Percentiles rank a stretch among this genome's conserved stretches.
phyloP scores from a whole-genome alignment of 1,140 invertebrate genomes.

The Contarinia nasturtii region DNA sequence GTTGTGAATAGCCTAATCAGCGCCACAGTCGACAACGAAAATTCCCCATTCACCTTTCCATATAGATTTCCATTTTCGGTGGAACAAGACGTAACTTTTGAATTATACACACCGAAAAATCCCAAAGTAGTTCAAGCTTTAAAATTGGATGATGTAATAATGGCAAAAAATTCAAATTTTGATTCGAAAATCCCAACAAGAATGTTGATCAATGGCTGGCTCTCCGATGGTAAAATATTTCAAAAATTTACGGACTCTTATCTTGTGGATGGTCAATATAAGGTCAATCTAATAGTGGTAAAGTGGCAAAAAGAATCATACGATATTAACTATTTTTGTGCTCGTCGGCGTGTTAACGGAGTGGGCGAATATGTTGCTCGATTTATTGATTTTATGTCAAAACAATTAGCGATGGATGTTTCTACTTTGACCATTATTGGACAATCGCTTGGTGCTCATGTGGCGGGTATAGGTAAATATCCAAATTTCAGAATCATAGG shows the following conservation, averaged over 20 bases:
- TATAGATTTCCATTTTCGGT: no score
- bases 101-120: conserved; percentile 7
- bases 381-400: conserved; percentile 22
- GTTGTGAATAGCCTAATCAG: no score
- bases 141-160: not conserved
- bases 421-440: conserved; percentile 20
- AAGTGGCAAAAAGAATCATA: conserved; percentile 38
- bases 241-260: conserved; percentile 25
- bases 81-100: no score
- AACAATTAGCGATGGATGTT: conserved; percentile 13
- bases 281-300: conserved; percentile 37
- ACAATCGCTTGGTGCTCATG: conserved; percentile 24
- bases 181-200: conserved; percentile 7
- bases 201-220: conserved; percentile 20
- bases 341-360: conserved; percentile 15
- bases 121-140: not conserved
- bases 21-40: no score
- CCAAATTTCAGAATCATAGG: no score
- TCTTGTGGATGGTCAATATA: conserved; percentile 25
- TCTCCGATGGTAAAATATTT: conserved; percentile 13
- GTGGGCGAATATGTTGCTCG: conserved; percentile 17
- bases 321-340: conserved; percentile 27
- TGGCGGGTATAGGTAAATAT: conserved; percentile 15
- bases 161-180: not conserved
- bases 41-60: no score